Conservation (phyloP, 2,888 invertebrate genomes). For the Pseudococcus longispinus region DNA sequence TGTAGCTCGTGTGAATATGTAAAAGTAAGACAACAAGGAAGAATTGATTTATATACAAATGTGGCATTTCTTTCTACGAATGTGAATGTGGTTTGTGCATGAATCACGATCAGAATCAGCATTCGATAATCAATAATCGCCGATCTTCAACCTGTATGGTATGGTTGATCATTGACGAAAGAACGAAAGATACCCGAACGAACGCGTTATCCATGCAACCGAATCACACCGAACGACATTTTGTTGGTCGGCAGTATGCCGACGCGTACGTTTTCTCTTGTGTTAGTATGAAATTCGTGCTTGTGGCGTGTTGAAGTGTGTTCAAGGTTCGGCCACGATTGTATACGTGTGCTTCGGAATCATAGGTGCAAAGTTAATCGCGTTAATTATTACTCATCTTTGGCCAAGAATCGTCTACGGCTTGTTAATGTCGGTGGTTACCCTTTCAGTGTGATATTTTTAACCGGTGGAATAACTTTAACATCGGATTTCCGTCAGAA, state of each 20-base stretch:
- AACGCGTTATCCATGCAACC: background rate
- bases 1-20: too few relatives aligned
- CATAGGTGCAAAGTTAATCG: conserved; percentile 34
- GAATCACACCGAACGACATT: conserved; percentile 1
- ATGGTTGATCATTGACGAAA: background rate
- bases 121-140: too few relatives aligned
- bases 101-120: background rate
- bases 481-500: background rate
- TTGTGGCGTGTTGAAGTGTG: background rate
- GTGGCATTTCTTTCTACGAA: background rate
- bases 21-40: too few relatives aligned
- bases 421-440: background rate
- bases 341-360: conserved; percentile 57
- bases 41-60: too few relatives aligned
- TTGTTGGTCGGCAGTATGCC: background rate
- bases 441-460: background rate
- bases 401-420: background rate
- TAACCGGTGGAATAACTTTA: background rate
- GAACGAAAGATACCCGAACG: background rate
- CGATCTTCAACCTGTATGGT: too few relatives aligned
- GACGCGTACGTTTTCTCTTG: background rate
- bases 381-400: conserved; percentile 11
- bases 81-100: too few relatives aligned
- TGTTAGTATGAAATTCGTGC: background rate
- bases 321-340: conserved; percentile 49